Conservation (phyloP, 2,797 vertebrate genomes). For the Tenualosa thibaudeaui region DNA sequence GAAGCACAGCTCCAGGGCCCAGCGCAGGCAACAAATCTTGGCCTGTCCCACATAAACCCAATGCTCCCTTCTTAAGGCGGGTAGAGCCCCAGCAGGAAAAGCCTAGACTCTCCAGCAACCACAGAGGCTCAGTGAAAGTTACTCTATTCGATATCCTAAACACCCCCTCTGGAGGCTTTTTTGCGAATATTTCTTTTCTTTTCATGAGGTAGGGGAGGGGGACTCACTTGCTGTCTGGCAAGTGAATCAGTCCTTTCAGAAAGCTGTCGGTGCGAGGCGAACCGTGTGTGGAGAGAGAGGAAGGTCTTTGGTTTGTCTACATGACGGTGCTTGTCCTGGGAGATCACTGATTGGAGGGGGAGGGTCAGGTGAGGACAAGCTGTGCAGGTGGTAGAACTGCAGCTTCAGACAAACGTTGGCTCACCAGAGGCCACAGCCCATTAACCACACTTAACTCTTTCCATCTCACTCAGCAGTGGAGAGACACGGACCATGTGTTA, state of each 20-base stretch:
- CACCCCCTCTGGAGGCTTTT: neutral
- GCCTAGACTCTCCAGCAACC: slow-evolving; percentile 10
- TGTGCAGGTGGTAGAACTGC: slow-evolving; percentile 4
- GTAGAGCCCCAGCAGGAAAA: neutral
- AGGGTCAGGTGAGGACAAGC: neutral
- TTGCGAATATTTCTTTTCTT: neutral
- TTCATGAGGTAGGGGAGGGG: neutral
- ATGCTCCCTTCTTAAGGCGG: slow-evolving; percentile 15
- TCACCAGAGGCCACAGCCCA: neutral
- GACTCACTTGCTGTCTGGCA: slow-evolving; percentile 30
- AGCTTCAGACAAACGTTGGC: neutral
- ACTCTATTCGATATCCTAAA: neutral
- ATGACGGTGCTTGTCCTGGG: neutral
- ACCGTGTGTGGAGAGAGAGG: neutral
- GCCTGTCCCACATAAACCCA: slow-evolving; percentile 48
- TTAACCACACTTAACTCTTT: neutral
- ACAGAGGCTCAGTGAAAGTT: slow-evolving; percentile 25
- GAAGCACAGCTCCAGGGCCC: slow-evolving; percentile 33
- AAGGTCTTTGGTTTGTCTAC: neutral
- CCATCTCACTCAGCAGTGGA: neutral
- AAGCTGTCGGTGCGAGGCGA: neutral
- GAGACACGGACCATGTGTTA: too few relatives aligned
- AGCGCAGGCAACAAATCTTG: slow-evolving; percentile 40
- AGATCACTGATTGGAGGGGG: neutral
- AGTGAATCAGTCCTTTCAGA: neutral